Percentiles rank a stretch among this genome's conserved stretches.
Conservation (phyloP, 2,888 invertebrate species). For the Ariolimax columbianus region DNA sequence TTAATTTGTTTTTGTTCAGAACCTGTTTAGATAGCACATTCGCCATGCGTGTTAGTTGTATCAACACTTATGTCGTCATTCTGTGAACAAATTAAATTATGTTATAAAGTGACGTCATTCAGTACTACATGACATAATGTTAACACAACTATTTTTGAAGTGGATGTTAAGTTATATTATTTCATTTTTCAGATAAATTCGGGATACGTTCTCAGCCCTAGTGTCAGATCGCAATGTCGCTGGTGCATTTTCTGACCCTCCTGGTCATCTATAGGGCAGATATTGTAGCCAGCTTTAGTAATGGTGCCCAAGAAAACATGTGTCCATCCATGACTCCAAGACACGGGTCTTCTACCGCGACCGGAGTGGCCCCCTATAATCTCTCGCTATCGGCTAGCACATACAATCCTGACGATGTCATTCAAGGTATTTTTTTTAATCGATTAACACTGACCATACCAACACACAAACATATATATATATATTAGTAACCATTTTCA, state of each 20-base stretch:
- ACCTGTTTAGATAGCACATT: no score
- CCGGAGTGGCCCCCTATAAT: slow-evolving; percentile 10
- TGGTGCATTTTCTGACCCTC: not conserved
- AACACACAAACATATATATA: no score
- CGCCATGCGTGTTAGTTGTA: no score
- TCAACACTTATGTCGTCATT: no score
- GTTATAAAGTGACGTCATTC: no score
- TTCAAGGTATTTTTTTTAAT: slow-evolving; percentile 28
- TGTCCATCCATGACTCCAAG: not conserved
- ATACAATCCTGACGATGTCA: slow-evolving; percentile 21
- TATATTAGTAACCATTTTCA: no score
- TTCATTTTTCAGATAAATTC: not conserved
- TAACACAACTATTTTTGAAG: no score
- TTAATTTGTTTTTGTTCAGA: no score
- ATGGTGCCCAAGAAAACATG: not conserved
- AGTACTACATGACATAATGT: no score
- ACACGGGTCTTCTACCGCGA: slow-evolving; percentile 18
- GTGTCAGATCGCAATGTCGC: not conserved
- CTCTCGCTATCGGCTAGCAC: not conserved
- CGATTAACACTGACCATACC: no score
- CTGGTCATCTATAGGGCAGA: not conserved
- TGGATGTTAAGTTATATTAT: no score
- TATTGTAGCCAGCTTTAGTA: not conserved
- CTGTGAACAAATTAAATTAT: no score
- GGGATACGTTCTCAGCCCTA: not conserved